phyloP scores from a whole-genome alignment of 2,888 invertebrate species.

The Lapara coniferarum region DNA sequence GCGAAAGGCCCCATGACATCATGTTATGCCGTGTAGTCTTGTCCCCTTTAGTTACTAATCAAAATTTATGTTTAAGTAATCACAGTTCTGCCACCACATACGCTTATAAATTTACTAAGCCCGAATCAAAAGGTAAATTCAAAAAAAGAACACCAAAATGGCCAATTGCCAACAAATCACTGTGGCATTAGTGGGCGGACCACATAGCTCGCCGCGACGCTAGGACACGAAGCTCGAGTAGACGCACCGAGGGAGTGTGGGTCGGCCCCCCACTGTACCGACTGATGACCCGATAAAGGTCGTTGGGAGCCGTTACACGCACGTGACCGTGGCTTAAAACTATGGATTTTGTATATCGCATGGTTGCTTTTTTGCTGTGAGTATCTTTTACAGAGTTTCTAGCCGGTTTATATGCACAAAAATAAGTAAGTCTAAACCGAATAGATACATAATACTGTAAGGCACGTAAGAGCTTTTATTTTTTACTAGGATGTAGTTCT shows the following conservation, averaged over 20 bases:
- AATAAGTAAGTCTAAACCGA: too few relatives aligned
- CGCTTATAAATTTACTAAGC: neutral
- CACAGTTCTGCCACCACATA: too few relatives aligned
- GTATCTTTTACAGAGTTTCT: neutral
- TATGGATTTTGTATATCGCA: neutral
- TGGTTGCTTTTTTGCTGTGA: neutral
- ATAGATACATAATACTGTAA: too few relatives aligned
- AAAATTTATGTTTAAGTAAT: too few relatives aligned
- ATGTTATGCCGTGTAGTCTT: too few relatives aligned
- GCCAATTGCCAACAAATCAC: neutral
- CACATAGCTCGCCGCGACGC: neutral
- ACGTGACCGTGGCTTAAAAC: neutral
- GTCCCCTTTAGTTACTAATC: too few relatives aligned
- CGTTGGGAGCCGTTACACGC: conserved; percentile 12
- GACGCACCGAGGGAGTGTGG: conserved; percentile 1
- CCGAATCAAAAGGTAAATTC: neutral
- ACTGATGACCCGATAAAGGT: conserved; percentile 20
- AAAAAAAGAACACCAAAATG: neutral
- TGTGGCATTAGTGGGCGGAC: neutral
- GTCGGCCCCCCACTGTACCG: conserved; percentile 12
- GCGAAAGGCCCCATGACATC: too few relatives aligned
- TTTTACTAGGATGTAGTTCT: too few relatives aligned
- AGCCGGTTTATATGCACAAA: neutral
- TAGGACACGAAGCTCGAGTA: neutral
- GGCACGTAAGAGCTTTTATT: too few relatives aligned